Evolutionary conservation across 2,888 invertebrate species (phyloP).

Genomic region (Gari tellinella): DNA sequence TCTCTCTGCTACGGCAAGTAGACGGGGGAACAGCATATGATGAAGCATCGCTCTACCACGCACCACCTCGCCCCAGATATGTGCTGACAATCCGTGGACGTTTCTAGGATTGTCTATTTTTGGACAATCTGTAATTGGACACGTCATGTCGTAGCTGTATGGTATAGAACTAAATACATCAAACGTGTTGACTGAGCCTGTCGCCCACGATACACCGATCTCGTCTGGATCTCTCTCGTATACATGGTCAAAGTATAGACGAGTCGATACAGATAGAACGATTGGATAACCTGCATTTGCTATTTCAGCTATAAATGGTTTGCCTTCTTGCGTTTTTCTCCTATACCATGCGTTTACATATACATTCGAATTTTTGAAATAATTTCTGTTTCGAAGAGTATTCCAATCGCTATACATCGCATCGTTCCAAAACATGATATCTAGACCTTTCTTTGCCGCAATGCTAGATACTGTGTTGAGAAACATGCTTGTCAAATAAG

Average conservation of each 20-base stretch:
- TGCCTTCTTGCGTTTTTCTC: slow-evolving; percentile 27
- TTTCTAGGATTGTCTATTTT: slow-evolving; percentile 71
- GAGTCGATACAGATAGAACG: slow-evolving; percentile 73
- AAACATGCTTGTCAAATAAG: slow-evolving; percentile 60
- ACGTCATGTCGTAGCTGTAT: slow-evolving; percentile 58
- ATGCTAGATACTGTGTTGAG: slow-evolving; percentile 39
- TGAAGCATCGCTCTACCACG: slow-evolving; percentile 64
- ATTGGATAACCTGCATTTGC: slow-evolving; percentile 45
- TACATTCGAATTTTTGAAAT: slow-evolving; percentile 36
- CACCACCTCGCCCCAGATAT: slow-evolving; percentile 77
- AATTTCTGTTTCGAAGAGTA: slow-evolving; percentile 17
- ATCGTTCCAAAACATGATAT: slow-evolving; percentile 73
- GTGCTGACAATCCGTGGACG: slow-evolving; percentile 78
- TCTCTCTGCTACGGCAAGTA: slow-evolving; percentile 79
- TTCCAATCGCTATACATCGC: slow-evolving; percentile 33
- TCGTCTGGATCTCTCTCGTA: slow-evolving; percentile 79
- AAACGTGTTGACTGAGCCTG: slow-evolving; percentile 75
- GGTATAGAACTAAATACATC: slow-evolving; percentile 76
- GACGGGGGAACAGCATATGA: slow-evolving; percentile 73
- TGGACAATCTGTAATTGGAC: slow-evolving; percentile 64
- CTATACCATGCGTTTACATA: slow-evolving; percentile 51
- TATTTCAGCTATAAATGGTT: slow-evolving; percentile 33
- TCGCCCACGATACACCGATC: slow-evolving; percentile 82
- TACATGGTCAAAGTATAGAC: slow-evolving; percentile 78
- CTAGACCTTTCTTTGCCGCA: slow-evolving; percentile 46